These are phyloP conservation scores for Rhysida immarginata DNA, from an alignment of 1,140 invertebrate genomes.

Conservation along the genomic window DNA sequence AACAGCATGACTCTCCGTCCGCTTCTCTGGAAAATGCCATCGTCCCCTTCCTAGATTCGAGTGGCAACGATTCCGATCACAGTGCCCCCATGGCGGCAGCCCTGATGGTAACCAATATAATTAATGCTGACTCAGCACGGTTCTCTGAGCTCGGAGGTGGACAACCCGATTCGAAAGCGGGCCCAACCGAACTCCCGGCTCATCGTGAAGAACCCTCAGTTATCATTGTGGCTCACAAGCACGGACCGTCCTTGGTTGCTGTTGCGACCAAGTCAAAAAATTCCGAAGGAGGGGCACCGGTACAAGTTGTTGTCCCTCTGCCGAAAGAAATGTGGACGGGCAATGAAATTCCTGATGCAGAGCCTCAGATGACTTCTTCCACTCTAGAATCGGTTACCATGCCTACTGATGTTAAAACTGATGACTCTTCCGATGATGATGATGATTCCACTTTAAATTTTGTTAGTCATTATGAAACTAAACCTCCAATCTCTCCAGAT, in stretches of 20 bases:
- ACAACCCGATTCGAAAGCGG: not conserved
- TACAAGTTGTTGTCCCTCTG: not conserved
- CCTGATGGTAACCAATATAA: slow-evolving; percentile 1
- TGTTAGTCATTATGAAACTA: not conserved
- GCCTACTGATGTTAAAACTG: not conserved
- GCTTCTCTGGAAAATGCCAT: slow-evolving; percentile 13
- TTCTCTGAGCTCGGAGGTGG: not conserved
- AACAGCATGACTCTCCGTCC: not conserved
- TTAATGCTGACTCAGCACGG: not conserved
- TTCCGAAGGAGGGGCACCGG: not conserved
- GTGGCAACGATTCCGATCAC: not conserved
- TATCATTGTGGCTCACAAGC: not conserved
- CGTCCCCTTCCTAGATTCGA: slow-evolving; percentile 3
- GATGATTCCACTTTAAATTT: not conserved
- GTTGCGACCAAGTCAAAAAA: not conserved
- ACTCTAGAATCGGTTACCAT: not conserved
- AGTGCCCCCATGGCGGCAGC: not conserved
- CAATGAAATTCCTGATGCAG: not conserved
- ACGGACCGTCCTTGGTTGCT: not conserved
- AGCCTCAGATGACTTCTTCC: not conserved
- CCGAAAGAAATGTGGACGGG: not conserved
- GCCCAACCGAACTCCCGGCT: not conserved
- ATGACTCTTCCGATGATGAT: not conserved
- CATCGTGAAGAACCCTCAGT: not conserved
- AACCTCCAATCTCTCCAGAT: not conserved